Conservation (phyloP, 2,113 vertebrate species). For the Festucalex cinctus region DNA sequence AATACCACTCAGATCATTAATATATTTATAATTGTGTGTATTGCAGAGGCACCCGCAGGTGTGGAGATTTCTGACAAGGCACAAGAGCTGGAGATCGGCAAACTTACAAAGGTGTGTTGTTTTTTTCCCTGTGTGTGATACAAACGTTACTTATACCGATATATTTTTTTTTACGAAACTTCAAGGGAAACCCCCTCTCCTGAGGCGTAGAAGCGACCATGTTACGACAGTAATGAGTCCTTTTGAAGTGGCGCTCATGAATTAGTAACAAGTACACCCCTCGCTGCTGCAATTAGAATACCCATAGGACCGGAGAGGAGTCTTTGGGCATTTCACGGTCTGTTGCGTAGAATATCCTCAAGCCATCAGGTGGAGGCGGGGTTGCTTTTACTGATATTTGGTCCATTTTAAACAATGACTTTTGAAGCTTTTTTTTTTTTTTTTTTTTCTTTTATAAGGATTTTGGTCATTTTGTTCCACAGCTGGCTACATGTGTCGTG, state of each 20-base stretch:
- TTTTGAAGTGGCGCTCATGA: conserved; percentile 66
- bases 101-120: conserved; percentile 80
- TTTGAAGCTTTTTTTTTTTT: conserved; percentile 1
- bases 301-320: conserved; percentile 52
- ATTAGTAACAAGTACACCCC: conserved; percentile 58
- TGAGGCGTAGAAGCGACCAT: conserved; percentile 37
- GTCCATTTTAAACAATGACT: conserved; percentile 28
- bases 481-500: conserved; percentile 84
- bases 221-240: conserved; percentile 59
- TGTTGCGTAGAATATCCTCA: conserved; percentile 41
- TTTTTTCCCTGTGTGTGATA: conserved; percentile 28
- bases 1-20: conserved; percentile 6
- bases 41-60: conserved; percentile 80
- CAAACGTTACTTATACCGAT: conserved; percentile 44
- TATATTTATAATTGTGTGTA: conserved; percentile 28
- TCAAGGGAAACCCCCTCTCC: conserved; percentile 47
- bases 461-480: conserved; percentile 41
- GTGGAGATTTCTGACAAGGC: conserved; percentile 80
- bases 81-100: conserved; percentile 81
- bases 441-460: too few species aligned
- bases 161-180: conserved; percentile 43
- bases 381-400: conserved; percentile 18
- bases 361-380: conserved; percentile 1
- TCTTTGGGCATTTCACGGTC: conserved; percentile 63
- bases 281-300: conserved; percentile 59